Base-by-base conservation (phyloP, 2,888 invertebrate species). In the Drosophila paracracens region DNA sequence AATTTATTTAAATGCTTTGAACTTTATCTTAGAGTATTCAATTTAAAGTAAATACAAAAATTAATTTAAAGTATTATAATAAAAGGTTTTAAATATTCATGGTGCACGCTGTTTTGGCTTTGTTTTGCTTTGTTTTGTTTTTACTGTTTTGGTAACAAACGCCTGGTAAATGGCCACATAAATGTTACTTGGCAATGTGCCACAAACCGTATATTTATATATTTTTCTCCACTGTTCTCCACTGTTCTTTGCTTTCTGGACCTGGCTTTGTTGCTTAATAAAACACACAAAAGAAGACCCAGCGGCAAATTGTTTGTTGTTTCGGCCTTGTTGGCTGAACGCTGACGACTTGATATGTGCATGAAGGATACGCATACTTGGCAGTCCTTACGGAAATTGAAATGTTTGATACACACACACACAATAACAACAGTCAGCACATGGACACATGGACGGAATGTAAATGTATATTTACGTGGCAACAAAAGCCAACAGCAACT, bases 341-440 rank as follows among this genome's bases (percentile, higher is more conserved):
- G 53, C 36, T 61, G 50, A 36, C 64, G 58, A 43, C 46, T 66
- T 54, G 66, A 51, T 46, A 52, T 40, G 46, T 58, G 33, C 52
- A 31, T 67, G 65, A 70, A 66, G 78, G 70, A 51, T 65, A 74
- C 58, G 66, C 67, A 70, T 61, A 76, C 81, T 76, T 75, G 31
- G 66, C 62, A 74, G 61, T 57, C 65, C 72, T 74, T 72, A 60
- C 82, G 88, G 89, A 87, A 89, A 87, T 87, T 87, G 78, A 87
- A 89, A 87, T 87, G 85, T 88, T 81, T 69, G 63, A 70, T 67
- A 79, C 63, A 75, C 11, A 35, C 35, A 35, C 21, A 33, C 27
- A 35, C 13, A 35, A 4, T 10, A 36, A n/a, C 56, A 31, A 57
- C 21, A 21, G 16, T 10, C 33, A 33, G 1, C 33, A 33, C 33